Evolutionary conservation across 2,888 invertebrate genomes (phyloP), one percentile per base, ranked within the genome.

Genomic region (Sinhomidia bicolor): DNA sequence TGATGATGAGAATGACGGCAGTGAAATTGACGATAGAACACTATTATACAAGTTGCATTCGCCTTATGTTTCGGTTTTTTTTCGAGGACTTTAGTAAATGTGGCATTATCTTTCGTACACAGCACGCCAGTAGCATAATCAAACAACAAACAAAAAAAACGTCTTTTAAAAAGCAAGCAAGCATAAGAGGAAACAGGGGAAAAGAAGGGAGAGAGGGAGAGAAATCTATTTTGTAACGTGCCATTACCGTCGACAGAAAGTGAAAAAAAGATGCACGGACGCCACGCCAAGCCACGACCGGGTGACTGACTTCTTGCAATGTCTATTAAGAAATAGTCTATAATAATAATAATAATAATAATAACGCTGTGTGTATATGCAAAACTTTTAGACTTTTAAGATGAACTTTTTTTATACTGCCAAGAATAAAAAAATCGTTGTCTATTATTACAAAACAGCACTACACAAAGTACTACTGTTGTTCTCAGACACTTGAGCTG

Each of bases 261-360:
- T 47, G 76, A 79, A 60, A 14, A 60, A 14, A 79, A 36, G 81
- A 81, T 23, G 65, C 81, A 86, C 68, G 80, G 41, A 32, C 26
- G 57, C 71, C 60, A 26, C 76, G 65, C 79, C 80, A 32, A n/a
- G 57, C 71, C 60, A 26, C 76, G 65, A 85, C 80, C 86, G 86
- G 86, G 86, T 86, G 86, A 86, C 86, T 86, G 86, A 86, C 86
- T 86, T 79, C 79, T 79, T 84, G 76, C 62, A 51, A 51, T 76
- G 76, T 10, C 76, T 51, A 51, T 29, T 51, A 71, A 29, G 32
- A 68, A 62, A 62, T 44, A 23, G 36, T 2, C 36, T 12, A 9
- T 71, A 54, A 3, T 17, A 54, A 54, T 54, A 47, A 7, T n/a
- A 36, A 7, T 36, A 36, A 36, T 36, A 47, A 7, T n/a, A 36